Conservation (phyloP, 2,113 vertebrate species). For the Trogon melanurus region DNA sequence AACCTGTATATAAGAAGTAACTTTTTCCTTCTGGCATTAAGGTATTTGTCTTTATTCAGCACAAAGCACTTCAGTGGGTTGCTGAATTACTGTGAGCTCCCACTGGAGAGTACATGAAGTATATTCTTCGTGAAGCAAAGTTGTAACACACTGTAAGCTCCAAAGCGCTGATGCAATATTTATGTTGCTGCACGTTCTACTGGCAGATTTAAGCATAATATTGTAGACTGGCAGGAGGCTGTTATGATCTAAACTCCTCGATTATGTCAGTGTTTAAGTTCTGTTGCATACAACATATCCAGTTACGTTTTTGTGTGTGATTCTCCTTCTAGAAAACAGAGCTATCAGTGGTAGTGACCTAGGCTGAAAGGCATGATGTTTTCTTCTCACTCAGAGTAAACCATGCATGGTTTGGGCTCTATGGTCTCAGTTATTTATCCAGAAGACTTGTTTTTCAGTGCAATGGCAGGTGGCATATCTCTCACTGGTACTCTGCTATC, state of each 20-base stretch:
- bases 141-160: constrained; percentile 43
- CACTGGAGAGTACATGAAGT: constrained; percentile 31
- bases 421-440: background rate
- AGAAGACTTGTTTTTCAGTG: background rate
- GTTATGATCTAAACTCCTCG: constrained; percentile 29
- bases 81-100: constrained; percentile 27
- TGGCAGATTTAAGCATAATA: constrained; percentile 67
- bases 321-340: background rate
- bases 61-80: constrained; percentile 11
- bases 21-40: background rate
- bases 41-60: constrained; percentile 20
- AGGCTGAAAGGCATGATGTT: background rate
- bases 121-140: constrained; percentile 34
- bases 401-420: background rate
- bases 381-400: background rate
- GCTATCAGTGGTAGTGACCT: background rate
- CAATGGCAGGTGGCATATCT: background rate
- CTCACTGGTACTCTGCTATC: background rate
- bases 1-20: background rate
- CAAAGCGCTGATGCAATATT: constrained; percentile 64
- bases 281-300: background rate
- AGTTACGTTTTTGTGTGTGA: background rate
- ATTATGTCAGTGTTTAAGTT: constrained; percentile 49
- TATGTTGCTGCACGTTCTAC: constrained; percentile 43
- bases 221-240: constrained; percentile 49